These are phyloP conservation scores for Onychostoma macrolepis DNA, from an alignment of 2,113 vertebrate genomes.

Conservation along the genomic window DNA sequence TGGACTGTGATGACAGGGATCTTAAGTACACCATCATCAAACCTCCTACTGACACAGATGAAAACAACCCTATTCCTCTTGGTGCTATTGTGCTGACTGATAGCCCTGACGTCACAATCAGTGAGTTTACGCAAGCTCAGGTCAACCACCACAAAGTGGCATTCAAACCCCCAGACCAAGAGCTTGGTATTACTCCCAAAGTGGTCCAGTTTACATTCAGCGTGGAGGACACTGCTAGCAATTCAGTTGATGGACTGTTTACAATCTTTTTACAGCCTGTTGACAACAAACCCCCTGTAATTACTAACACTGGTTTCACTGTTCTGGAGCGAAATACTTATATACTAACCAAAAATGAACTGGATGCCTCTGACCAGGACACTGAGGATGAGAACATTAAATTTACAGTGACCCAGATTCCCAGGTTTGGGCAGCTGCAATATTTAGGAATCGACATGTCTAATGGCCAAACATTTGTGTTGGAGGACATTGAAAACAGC, in stretches of 20 bases:
- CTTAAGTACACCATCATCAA: slow-evolving; percentile 84
- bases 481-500: slow-evolving; percentile 77
- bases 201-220: slow-evolving; percentile 88
- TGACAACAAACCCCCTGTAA: slow-evolving; percentile 90
- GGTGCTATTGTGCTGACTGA: slow-evolving; percentile 89
- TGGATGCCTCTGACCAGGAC: slow-evolving; percentile 82
- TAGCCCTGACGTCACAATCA: slow-evolving; percentile 79
- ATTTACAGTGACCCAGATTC: slow-evolving; percentile 81
- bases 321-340: slow-evolving; percentile 82
- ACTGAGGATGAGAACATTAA: slow-evolving; percentile 79
- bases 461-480: slow-evolving; percentile 77
- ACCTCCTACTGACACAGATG: slow-evolving; percentile 87
- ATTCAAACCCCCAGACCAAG: slow-evolving; percentile 87
- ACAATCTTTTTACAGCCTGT: slow-evolving; percentile 89
- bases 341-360: slow-evolving; percentile 76
- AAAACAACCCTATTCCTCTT: slow-evolving; percentile 80
- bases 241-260: slow-evolving; percentile 81
- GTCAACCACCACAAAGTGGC: slow-evolving; percentile 96
- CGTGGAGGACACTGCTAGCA: slow-evolving; percentile 87
- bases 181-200: slow-evolving; percentile 87
- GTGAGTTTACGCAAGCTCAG: slow-evolving; percentile 93
- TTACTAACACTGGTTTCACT: slow-evolving; percentile 90
- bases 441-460: slow-evolving; percentile 80
- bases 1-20: slow-evolving; percentile 92
- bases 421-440: slow-evolving; percentile 74